Base-by-base conservation (phyloP, 2,113 vertebrate species). In the Leptocoma aspasia region DNA sequence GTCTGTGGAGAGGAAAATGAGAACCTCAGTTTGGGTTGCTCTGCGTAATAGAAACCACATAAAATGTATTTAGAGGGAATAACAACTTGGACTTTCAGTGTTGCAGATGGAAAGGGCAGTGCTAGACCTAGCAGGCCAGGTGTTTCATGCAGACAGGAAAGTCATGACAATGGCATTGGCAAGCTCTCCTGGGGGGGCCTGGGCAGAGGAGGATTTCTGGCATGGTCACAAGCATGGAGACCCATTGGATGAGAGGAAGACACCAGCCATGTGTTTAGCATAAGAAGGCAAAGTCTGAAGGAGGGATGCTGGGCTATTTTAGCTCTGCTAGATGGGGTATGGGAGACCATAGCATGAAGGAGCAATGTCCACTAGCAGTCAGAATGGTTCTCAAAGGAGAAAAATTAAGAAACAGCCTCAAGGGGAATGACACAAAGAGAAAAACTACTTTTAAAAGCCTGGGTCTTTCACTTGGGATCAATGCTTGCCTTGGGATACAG, bases 211-310 rank as follows among this genome's bases (percentile, higher is more conserved):
- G 44, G 12, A 8, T 63, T 91, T 83, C 53, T 89, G 41, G 54
- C 41, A 17, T 60, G 60, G 31, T 47, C 45, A n/a, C 9, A 41
- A 30, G 27, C 15, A 11, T 49, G 45, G 45, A 50, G 42, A 39
- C 4, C 18, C 35, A 30, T 11, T 1, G 0, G 37, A 57, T 0
- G 0, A 59, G 23, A 78, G 15, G 35, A 81, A 37, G n/a, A 70
- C 28, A 65, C 31, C 52, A 79, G 35, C 42, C 28, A 17, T 20
- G 16, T 52, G 31, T 80, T 91, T 44, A 77, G 33, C n/a, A 53
- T 47, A 23, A 47, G 72, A 53, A 69, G 35, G 24, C 21, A 19
- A 54, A 76, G 23, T 77, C 44, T 77, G 59, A 53, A 69, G 24
- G 30, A 73, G 64, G 39, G 21, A n/a, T 10, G 9, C 39, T 80